Conservation (phyloP, 2,113 vertebrate species). For the Corydoras maculifer region DNA sequence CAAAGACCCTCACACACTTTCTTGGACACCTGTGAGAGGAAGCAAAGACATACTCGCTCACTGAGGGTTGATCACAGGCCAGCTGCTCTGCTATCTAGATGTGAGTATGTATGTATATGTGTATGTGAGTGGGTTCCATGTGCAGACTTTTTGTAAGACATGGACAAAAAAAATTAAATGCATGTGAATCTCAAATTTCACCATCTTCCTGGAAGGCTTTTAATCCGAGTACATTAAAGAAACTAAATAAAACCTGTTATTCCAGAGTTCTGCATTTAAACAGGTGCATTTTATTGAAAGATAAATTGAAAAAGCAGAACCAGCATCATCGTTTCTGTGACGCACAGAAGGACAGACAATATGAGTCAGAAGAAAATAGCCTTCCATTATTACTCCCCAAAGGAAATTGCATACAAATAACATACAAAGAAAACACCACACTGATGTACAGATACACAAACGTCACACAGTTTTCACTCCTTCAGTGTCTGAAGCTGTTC, state of each 20-base stretch:
- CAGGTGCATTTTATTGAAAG: constrained; percentile 16
- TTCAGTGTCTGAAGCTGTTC: too few species aligned
- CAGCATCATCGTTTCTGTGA: not conserved
- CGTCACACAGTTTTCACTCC: too few species aligned
- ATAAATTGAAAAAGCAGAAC: constrained; percentile 5
- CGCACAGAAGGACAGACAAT: not conserved
- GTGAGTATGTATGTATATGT: not conserved
- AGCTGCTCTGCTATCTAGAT: not conserved
- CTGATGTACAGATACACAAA: constrained; percentile 10
- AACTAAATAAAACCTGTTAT: not conserved
- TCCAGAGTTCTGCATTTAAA: constrained; percentile 29
- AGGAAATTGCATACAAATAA: constrained; percentile 7
- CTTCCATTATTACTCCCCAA: constrained; percentile 15
- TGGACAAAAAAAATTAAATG: not conserved
- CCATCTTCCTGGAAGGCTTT: not conserved
- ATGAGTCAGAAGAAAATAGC: constrained; percentile 19
- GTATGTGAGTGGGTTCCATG: not conserved
- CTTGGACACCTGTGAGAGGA: constrained; percentile 33
- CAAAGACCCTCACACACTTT: constrained; percentile 50
- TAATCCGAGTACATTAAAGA: not conserved
- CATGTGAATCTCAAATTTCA: constrained; percentile 7
- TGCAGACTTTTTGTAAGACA: too few species aligned
- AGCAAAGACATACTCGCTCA: constrained; percentile 12
- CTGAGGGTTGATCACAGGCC: constrained; percentile 7
- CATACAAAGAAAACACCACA: constrained; percentile 1